Evolutionary conservation across 35 echinoderm and acorn worm genomes (phyloP), one percentile per base, ranked within the genome.

Genomic region (Eucidaris tribuloides): DNA sequence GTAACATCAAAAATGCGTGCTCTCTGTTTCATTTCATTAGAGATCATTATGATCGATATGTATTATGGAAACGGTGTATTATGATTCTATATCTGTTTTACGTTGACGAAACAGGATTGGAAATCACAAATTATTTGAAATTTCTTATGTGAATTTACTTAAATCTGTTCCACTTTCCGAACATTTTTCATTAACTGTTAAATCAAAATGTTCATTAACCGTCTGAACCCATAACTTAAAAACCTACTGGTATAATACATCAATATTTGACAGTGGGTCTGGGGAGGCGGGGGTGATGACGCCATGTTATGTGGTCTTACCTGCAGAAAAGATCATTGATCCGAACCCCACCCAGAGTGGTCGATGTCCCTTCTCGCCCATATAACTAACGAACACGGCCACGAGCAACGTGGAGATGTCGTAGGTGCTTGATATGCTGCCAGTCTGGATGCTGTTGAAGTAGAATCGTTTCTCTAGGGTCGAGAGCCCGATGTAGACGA

Each of bases 401-500:
- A 57, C 29, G 40, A 80, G 18, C 23, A 52, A 31, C 28, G 33
- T 52, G 14, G 38, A 49, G 42, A 80, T 50, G 77, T 80, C 77
- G 48, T 80, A 80, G 19, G 46, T 27, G 35, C 77, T 80, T 19
- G 49, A 45, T 34, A 80, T 45, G 4, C 42, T 22, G 25, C 77
- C 45, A 2, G 38, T 80, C 33, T 45, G 42, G 5, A 52, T 46
- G 35, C 77, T 80, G 29, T 22, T 45, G 11, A 80, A 52, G 30
- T n/a, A 13, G 45, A 80, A 80, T 4, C 77, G 77, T 30, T 80
- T 80, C 77, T 80, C 77, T 2, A 80, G 42, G 45, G 77, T 49
- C 39, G 77, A 45, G 0, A 80, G 45, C 5, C 55, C 55, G 77
- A 80, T 46, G 48, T 80, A 80, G 46, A 80, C 77, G 2, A 80